Evolutionary conservation across 2,888 invertebrate genomes (phyloP), one percentile per base, ranked within the genome.

Genomic region (Enoplolaimus lenunculus): DNA sequence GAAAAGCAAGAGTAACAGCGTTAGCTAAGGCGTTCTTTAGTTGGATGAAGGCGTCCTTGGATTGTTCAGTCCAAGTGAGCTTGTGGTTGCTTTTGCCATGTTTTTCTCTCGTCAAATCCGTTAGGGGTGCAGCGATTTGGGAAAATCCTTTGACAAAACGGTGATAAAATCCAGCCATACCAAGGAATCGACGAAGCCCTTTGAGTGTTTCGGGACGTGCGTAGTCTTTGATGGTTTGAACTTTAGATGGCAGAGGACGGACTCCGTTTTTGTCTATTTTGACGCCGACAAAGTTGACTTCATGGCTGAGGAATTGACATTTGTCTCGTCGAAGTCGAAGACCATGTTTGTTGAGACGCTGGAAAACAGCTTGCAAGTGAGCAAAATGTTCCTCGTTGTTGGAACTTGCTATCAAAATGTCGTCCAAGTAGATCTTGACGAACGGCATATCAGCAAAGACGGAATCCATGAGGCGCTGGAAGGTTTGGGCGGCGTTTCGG

Each of bases 381-480:
- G 33, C 33, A 7, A 74, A 7, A 62, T 74, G 73, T 35, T 74
- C 71, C 21, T 74, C 72, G 65, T 75, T 74, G 1, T 68, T 57
- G 16, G 16, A 21, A n/a, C 57, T 57, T 21, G 57, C 57, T 16
- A 57, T 57, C n/a, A 57, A 57, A 0, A 75, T 72, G 66, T 77
- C 75, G 34, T 77, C 75, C 1, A 76, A 33, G 67, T 76, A 77
- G 21, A 74, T 71, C 3, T 75, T 59, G 57, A n/a, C 57, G 2
- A 68, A 71, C 1, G 69, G 65, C 72, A 72, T 74, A n/a, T 74
- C 72, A 1, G 73, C 65, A 16, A 77, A 66, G 0, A 73, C 64
- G 33, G 35, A 69, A 30, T 76, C 73, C 74, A 77, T 76, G n/a
- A 72, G 70, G 7, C 75, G 71, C 64, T 75, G 73, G 66, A 75